Conservation (phyloP, 2,888 invertebrate species). For the Chrysopilus asiliformis region DNA sequence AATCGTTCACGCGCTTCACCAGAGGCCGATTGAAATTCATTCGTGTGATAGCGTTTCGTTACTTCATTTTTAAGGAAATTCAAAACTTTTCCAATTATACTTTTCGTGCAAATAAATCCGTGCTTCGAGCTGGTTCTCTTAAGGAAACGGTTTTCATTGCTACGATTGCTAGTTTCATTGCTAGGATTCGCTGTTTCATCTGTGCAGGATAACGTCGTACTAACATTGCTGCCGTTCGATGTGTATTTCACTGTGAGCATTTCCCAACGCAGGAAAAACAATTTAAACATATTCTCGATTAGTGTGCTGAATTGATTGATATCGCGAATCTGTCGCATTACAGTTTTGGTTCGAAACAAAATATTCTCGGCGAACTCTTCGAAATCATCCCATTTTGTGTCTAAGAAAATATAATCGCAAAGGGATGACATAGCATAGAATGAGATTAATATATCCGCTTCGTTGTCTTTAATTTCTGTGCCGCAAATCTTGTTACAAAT, state of each 20-base stretch:
- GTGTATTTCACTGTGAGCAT: slow-evolving; percentile 17
- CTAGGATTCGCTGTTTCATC: slow-evolving; percentile 4
- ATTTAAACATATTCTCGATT: slow-evolving; percentile 27
- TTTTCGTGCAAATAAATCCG: slow-evolving; percentile 27
- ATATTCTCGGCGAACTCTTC: slow-evolving; percentile 18
- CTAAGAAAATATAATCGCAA: slow-evolving; percentile 23
- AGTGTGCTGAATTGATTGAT: slow-evolving; percentile 24
- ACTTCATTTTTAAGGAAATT: slow-evolving; percentile 26
- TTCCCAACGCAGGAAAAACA: slow-evolving; percentile 32
- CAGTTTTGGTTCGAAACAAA: slow-evolving; percentile 21
- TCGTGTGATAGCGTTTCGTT: slow-evolving; percentile 28
- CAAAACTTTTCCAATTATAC: slow-evolving; percentile 23
- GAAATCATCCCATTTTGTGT: slow-evolving; percentile 12
- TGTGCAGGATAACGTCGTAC: background rate
- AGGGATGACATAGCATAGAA: slow-evolving; percentile 25
- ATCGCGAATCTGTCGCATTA: slow-evolving; percentile 26
- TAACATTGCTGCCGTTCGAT: slow-evolving; percentile 7
- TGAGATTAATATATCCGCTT: slow-evolving; percentile 26
- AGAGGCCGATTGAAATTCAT: slow-evolving; percentile 25
- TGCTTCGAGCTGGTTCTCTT: background rate
- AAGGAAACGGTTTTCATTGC: slow-evolving; percentile 9
- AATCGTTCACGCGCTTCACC: slow-evolving; percentile 23
- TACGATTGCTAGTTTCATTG: too few relatives aligned
- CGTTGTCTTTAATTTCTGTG: slow-evolving; percentile 20
- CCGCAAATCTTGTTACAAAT: slow-evolving; percentile 9